Evolutionary conservation across 2,797 vertebrate genomes (phyloP).

Genomic region (Enteromius mattozi): DNA sequence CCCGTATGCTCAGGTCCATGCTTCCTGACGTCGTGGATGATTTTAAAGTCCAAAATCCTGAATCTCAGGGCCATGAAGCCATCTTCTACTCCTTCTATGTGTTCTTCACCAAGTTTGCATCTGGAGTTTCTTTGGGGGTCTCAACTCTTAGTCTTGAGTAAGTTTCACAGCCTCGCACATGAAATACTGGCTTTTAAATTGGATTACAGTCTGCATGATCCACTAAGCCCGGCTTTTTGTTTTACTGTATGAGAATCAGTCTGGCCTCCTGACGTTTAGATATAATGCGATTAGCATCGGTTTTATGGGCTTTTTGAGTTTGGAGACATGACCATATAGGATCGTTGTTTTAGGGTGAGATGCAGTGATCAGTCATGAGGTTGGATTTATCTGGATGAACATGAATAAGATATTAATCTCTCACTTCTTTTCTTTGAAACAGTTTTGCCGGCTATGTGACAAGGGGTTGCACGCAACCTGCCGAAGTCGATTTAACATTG

Average conservation of each 20-base stretch:
- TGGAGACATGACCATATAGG: background rate
- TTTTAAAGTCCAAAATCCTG: slow-evolving; percentile 90
- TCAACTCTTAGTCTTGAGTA: slow-evolving; percentile 97
- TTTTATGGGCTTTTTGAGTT: background rate
- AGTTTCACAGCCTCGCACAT: slow-evolving; percentile 66
- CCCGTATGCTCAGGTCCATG: slow-evolving; percentile 87
- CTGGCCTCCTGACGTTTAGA: slow-evolving; percentile 15
- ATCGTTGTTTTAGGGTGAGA: slow-evolving; percentile 52
- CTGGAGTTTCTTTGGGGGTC: slow-evolving; percentile 92
- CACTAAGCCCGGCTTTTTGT: slow-evolving; percentile 2
- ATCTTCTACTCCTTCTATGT: slow-evolving; percentile 99
- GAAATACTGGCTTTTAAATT: slow-evolving; percentile 21
- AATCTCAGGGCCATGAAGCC: slow-evolving; percentile 87
- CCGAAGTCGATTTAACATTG: slow-evolving; percentile 84
- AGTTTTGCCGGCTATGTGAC: slow-evolving; percentile 94
- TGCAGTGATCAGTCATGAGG: slow-evolving; percentile 42
- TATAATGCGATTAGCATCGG: slow-evolving; percentile 42
- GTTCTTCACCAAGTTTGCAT: slow-evolving; percentile 98
- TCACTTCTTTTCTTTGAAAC: slow-evolving; percentile 8
- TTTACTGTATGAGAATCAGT: slow-evolving; percentile 22
- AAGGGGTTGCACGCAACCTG: slow-evolving; percentile 87
- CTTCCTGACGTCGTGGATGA: slow-evolving; percentile 94
- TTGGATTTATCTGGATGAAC: slow-evolving; percentile 24
- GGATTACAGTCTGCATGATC: slow-evolving; percentile 30
- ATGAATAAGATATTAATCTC: slow-evolving; percentile 31